A percentile compares a stretch with the other conserved stretches of the same genome.
Conservation (phyloP, 2,113 vertebrate genomes). For the Desmodus rotundus region DNA sequence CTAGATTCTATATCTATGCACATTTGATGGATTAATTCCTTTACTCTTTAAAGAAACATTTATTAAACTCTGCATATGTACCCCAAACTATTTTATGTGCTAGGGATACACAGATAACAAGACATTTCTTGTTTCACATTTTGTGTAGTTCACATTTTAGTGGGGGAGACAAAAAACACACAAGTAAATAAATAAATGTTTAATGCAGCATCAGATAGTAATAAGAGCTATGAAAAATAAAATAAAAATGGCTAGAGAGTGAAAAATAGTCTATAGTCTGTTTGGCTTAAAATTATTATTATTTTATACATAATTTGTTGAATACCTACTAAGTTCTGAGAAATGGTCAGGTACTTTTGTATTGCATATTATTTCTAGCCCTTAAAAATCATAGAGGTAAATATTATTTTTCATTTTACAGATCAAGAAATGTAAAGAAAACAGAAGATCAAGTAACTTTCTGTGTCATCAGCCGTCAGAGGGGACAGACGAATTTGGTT, state of each 20-base stretch:
- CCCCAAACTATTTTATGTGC: not conserved
- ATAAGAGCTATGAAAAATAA: not conserved
- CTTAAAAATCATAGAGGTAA: not conserved
- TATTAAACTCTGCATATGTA: not conserved
- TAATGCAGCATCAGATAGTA: not conserved
- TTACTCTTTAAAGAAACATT: not conserved
- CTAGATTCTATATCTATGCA: not conserved
- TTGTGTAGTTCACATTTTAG: not conserved
- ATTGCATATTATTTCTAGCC: not conserved
- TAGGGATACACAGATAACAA: not conserved
- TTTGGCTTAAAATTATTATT: not conserved
- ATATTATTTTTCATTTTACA: conserved; percentile 29
- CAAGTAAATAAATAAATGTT: not conserved
- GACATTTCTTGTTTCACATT: not conserved
- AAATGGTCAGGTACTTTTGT: not conserved
- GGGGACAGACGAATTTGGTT: not conserved
- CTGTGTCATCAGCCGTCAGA: not conserved
- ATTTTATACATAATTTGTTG: not conserved
- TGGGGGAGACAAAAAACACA: not conserved
- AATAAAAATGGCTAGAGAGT: not conserved
- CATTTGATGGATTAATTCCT: not conserved
- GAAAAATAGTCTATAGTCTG: not conserved
- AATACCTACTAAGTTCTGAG: not conserved
- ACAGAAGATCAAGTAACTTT: not conserved
- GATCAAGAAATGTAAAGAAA: not conserved